phyloP scores from a whole-genome alignment of 2,888 invertebrate genomes.

The Limulus polyphemus region DNA sequence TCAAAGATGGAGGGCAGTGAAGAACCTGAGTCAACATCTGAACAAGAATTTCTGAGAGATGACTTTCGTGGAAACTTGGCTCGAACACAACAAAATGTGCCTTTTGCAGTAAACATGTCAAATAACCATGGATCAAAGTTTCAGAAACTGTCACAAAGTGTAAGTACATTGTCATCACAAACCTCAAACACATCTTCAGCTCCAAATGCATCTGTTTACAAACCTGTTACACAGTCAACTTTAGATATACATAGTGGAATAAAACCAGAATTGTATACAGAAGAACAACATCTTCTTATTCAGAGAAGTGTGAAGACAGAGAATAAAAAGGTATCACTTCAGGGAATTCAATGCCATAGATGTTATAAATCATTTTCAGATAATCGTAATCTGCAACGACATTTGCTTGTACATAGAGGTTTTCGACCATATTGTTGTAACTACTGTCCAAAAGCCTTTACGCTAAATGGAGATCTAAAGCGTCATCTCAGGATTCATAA shows the following conservation, averaged over 20 bases:
- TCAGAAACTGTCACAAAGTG: no score
- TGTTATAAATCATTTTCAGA: conserved; percentile 45
- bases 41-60: no score
- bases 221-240: no score
- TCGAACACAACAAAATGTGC: no score
- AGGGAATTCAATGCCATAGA: conserved; percentile 51
- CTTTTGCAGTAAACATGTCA: no score
- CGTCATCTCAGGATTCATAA: conserved; percentile 47
- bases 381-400: conserved; percentile 39
- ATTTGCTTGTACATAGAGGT: conserved; percentile 51
- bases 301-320: conserved; percentile 15
- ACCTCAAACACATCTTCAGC: no score
- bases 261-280: conserved; percentile 17
- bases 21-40: no score
- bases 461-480: conserved; percentile 48
- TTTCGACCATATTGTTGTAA: conserved; percentile 47
- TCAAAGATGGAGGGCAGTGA: no score
- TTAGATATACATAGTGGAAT: conserved; percentile 16
- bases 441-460: conserved; percentile 48
- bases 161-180: no score
- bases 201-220: no score
- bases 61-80: no score
- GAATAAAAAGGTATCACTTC: background rate
- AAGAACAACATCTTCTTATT: conserved; percentile 16
- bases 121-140: no score